phyloP scores from a whole-genome alignment of 2,797 vertebrate genomes.

The Distichodus sexfasciatus region DNA sequence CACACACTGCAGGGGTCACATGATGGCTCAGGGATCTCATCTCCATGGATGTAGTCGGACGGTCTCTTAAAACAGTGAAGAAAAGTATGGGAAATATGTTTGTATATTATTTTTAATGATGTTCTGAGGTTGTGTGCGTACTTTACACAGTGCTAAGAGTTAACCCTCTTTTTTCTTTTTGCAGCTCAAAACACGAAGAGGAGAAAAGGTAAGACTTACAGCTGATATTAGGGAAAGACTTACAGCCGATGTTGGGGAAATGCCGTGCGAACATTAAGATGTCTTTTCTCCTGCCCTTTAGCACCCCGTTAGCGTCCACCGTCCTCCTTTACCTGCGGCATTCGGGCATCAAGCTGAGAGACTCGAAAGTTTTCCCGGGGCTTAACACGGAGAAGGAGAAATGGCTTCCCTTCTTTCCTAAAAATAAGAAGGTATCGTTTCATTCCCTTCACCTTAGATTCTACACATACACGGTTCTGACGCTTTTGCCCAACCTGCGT shows the following conservation, averaged over 20 bases:
- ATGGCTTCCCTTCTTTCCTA: constrained; percentile 88
- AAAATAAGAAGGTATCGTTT: constrained; percentile 84
- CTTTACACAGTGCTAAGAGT: background rate
- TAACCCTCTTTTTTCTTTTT: constrained; percentile 43
- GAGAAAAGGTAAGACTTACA: constrained; percentile 90
- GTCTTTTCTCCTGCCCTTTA: too few species aligned
- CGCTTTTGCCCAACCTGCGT: background rate
- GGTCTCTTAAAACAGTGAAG: background rate
- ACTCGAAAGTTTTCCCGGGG: constrained; percentile 74
- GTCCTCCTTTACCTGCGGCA: constrained; percentile 86
- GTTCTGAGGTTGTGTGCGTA: background rate
- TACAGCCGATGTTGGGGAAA: too few species aligned
- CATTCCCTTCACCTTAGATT: background rate
- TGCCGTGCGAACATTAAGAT: too few species aligned
- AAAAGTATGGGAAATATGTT: background rate
- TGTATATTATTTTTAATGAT: background rate
- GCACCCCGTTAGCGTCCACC: constrained; percentile 84
- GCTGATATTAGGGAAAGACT: too few species aligned
- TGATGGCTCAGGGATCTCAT: background rate
- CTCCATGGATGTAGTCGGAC: background rate
- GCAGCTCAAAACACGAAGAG: constrained; percentile 90
- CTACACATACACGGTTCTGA: background rate
- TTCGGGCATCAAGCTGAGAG: constrained; percentile 82
- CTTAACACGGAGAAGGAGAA: constrained; percentile 85
- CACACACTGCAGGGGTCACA: background rate